Percentiles rank a stretch among this genome's conserved stretches.
phyloP scores from a whole-genome alignment of 1,140 invertebrate genomes.

The Drosophila murphyi region DNA sequence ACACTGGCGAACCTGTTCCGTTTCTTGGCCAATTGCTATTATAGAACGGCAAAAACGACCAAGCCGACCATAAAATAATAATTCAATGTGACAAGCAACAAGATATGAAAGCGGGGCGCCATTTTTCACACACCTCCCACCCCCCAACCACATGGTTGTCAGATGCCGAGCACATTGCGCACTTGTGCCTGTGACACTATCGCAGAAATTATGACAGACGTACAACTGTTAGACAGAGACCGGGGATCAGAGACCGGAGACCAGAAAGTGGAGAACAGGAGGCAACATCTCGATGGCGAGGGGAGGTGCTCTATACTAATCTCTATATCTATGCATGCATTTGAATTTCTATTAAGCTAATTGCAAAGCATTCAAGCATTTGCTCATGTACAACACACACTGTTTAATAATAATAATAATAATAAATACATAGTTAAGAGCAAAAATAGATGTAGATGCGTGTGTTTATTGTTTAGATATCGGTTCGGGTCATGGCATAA shows the following conservation, averaged over 20 bases:
- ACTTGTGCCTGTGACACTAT: conserved; percentile 66
- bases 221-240: conserved; percentile 53
- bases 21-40: conserved; percentile 45
- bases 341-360: conserved; percentile 80
- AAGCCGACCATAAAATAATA: conserved; percentile 74
- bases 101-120: conserved; percentile 71
- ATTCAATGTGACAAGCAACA: conserved; percentile 79
- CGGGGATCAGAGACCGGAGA: not conserved
- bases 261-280: not conserved
- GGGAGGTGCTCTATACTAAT: conserved; percentile 40
- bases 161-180: conserved; percentile 49
- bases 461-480: conserved; percentile 63
- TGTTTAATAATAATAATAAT: conserved; percentile 41
- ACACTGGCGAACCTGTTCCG: conserved; percentile 62
- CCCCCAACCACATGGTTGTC: conserved; percentile 24
- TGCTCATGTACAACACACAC: conserved; percentile 48
- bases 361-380: conserved; percentile 60
- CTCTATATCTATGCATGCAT: conserved; percentile 61
- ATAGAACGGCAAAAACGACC: conserved; percentile 37
- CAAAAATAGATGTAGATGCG: conserved; percentile 45
- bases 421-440: conserved; percentile 55
- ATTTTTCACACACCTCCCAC: conserved; percentile 68
- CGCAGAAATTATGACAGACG: conserved; percentile 73
- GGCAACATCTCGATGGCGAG: not conserved
- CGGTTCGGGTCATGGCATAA: conserved; percentile 42